Conservation (phyloP, 2,888 invertebrate species). For the Acleris emargana region DNA sequence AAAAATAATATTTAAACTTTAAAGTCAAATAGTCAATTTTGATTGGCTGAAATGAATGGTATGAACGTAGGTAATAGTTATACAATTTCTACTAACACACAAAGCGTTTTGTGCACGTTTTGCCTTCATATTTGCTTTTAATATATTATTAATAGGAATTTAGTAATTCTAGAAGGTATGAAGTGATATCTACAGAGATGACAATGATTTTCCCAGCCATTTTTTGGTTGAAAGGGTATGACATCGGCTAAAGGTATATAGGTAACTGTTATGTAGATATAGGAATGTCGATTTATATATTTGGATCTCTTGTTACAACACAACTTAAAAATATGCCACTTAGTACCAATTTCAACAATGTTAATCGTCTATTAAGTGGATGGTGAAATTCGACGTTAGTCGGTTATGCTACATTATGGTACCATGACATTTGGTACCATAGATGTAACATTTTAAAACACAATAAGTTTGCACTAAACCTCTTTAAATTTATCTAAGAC, state of each 20-base stretch:
- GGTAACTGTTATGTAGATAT: conserved; percentile 24
- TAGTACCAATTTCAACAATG: not conserved
- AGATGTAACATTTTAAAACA: conserved; percentile 2
- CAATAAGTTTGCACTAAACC: no score
- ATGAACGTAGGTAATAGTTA: not conserved
- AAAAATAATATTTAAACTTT: not conserved
- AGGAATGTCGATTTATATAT: conserved; percentile 24
- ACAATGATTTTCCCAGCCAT: conserved; percentile 29
- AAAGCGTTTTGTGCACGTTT: conserved; percentile 26
- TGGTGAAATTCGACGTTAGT: no score
- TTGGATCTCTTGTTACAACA: conserved; percentile 14
- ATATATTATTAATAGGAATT: not conserved
- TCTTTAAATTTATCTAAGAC: no score
- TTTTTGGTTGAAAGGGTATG: conserved; percentile 19
- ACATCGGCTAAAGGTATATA: conserved; percentile 8
- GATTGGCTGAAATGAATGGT: not conserved
- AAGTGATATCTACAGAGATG: conserved; percentile 26
- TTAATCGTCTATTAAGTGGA: no score
- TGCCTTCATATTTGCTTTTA: conserved; percentile 11
- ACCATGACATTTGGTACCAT: conserved; percentile 32
- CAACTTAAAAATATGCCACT: not conserved
- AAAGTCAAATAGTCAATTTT: not conserved
- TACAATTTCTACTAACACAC: conserved; percentile 18
- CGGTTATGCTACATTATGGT: conserved; percentile 7
- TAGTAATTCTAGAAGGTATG: conserved; percentile 13